Evolutionary conservation across 2,797 vertebrate species (phyloP), one percentile per base, ranked within the genome.

Genomic region (Sebastes minor): DNA sequence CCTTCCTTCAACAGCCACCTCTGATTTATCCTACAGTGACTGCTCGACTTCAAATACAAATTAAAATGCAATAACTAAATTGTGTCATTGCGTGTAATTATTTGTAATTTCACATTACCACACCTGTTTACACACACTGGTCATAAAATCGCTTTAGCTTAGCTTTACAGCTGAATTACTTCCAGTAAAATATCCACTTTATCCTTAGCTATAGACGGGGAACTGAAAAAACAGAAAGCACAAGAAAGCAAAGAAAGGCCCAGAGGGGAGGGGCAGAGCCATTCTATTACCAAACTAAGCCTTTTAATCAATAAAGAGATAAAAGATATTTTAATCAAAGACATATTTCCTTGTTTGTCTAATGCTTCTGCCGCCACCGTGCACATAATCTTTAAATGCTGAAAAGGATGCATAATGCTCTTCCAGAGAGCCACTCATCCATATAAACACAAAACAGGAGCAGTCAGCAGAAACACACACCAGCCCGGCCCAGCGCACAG

Each of bases 251-350:
- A 71, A 74, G 32, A 81, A 79, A 63, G 22, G 59, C 63, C 62
- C 57, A n/a, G 56, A 53, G 38, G 81, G 80, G 90, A 88, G 91
- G 84, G 86, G 78, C 81, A 80, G 88, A 89, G 86, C 89, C 94
- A 88, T 91, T 96, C 91, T 93, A 94, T 95, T 95, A 96, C 84
- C 91, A 94, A 96, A 94, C 92, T 89, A 80, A 76, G 90, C 89
- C 95, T 96, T 96, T 96, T 95, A 96, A 96, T 96, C 95, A 96
- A 96, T 96, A 95, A 95, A 95, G 91, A 95, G 95, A 96, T 96
- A 94, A 95, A 96, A 95, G 88, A 96, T 96, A 96, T 96, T 96
- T 96, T 95, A 95, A 96, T 95, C 90, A 95, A 93, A 95, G 86
- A 94, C 92, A 93, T 94, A 93, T 95, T 96, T 96, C 92, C 93